Base-by-base conservation (phyloP, 2,797 vertebrate genomes). In the Lutra lutra region DNA sequence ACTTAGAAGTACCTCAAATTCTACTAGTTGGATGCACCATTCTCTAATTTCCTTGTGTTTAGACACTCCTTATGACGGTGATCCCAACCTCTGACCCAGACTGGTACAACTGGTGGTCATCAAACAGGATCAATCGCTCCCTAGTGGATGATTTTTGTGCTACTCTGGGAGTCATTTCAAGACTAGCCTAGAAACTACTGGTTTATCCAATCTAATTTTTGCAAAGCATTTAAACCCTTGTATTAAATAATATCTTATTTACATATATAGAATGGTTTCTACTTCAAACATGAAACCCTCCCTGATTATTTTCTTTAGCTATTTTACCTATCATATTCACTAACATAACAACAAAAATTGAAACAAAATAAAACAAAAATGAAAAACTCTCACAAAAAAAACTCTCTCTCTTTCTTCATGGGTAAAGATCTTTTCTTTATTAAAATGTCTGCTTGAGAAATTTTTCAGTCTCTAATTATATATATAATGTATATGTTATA, bases 131-230 rank as follows among this genome's bases (percentile, higher is more conserved):
- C 3, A 1, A 27, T 25, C 2, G 2, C 11, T 54, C 51, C 73
- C 35, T 60, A 40, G 3, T 15, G 21, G 11, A 3, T 73, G 27
- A 27, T 14, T 79, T 79, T 35, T n/a, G 3, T 75, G 35, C 10
- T 54, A 14, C 68, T 79, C 14, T 66, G 66, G 25, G 38, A 83
- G 23, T 70, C 60, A 54, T 92, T 75, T 43, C 54, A 77, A 86
- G 73, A 89, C 6, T 15, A 60, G 35, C 54, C 27, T 93, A 51
- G n/a, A 94, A 86, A 83, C 21, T 38, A 10, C 38, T 91, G 56
- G 12, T 94, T 93, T 84, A 95, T 5, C 5, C 32, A 14, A 77
- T 66, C 38, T 62, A 79, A 62, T 72, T 97, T 90, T 90, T 82
- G 38, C 29, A 89, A 96, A 86, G 13, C 75, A 80, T 40, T 62